Percentiles rank a stretch among this genome's conserved stretches.
Conservation (phyloP, 2,888 invertebrate species). For the Hermaeophaga mercurialis region DNA sequence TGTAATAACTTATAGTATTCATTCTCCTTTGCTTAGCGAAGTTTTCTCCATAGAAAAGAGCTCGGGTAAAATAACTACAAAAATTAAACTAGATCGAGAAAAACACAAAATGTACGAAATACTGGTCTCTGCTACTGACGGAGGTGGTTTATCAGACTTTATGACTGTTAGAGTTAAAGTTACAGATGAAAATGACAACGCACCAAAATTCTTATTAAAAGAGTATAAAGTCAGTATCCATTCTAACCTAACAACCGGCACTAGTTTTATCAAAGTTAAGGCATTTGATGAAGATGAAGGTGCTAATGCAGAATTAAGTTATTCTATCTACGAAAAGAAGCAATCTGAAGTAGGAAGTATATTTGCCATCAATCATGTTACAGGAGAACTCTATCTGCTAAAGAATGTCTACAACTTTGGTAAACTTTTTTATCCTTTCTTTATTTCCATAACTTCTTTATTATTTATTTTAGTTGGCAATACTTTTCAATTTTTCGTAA, state of each 20-base stretch:
- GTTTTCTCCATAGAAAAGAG: constrained; percentile 74
- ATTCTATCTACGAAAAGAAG: constrained; percentile 76
- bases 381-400: constrained; percentile 74
- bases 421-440: constrained; percentile 38
- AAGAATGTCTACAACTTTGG: constrained; percentile 64
- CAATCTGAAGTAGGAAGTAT: constrained; percentile 68
- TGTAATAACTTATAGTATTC: constrained; percentile 76
- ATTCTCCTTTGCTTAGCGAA: constrained; percentile 73
- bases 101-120: constrained; percentile 71
- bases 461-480: constrained; percentile 66
- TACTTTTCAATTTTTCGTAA: constrained; percentile 86
- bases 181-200: constrained; percentile 82
- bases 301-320: constrained; percentile 71
- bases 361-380: constrained; percentile 75
- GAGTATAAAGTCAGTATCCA: constrained; percentile 79
- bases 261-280: constrained; percentile 66
- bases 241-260: constrained; percentile 63
- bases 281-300: constrained; percentile 83
- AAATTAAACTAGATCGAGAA: constrained; percentile 73
- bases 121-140: constrained; percentile 81
- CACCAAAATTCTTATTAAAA: constrained; percentile 74
- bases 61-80: constrained; percentile 72
- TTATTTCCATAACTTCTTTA: constrained; percentile 12
- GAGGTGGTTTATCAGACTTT: constrained; percentile 77
- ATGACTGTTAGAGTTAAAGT: constrained; percentile 79